Percentiles rank a stretch among this genome's conserved stretches.
Evolutionary conservation across 2,113 vertebrate species (phyloP).

Genomic region (Corythornis cristatus): DNA sequence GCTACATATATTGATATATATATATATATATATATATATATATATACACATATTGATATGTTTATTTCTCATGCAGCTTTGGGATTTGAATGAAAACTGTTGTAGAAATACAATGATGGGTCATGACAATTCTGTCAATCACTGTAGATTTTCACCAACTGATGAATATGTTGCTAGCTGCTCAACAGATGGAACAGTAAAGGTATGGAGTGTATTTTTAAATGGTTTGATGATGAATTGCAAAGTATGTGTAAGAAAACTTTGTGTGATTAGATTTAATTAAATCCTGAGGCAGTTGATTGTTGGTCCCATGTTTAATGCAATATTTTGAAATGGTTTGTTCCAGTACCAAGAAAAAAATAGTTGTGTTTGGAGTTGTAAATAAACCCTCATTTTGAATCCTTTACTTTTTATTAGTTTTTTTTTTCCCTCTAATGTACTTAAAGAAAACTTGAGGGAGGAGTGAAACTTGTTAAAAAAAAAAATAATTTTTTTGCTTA

Average conservation of each 20-base stretch:
- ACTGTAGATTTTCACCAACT: constrained; percentile 94
- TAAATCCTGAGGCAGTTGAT: neutral
- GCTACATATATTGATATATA: neutral
- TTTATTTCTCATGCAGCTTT: constrained; percentile 79
- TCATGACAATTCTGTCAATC: constrained; percentile 85
- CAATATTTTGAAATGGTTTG: neutral
- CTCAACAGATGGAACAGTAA: constrained; percentile 92
- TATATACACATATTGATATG: too few relatives aligned
- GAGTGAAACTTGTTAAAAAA: neutral
- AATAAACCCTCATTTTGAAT: neutral
- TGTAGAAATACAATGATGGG: constrained; percentile 95
- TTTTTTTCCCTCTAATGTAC: neutral
- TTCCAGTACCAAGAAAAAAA: neutral
- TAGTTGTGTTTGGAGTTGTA: neutral
- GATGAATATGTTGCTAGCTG: constrained; percentile 89
- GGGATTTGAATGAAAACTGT: constrained; percentile 84
- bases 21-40: too few relatives aligned
- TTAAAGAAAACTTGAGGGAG: neutral
- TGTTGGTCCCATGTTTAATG: neutral
- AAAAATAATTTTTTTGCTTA: neutral
- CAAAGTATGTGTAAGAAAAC: neutral
- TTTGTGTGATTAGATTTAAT: neutral
- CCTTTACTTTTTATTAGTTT: neutral
- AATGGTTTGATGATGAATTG: neutral
- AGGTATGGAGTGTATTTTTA: constrained; percentile 75